phyloP scores from a whole-genome alignment of 2,113 vertebrate species.

The Pelvicachromis taeniatus region DNA sequence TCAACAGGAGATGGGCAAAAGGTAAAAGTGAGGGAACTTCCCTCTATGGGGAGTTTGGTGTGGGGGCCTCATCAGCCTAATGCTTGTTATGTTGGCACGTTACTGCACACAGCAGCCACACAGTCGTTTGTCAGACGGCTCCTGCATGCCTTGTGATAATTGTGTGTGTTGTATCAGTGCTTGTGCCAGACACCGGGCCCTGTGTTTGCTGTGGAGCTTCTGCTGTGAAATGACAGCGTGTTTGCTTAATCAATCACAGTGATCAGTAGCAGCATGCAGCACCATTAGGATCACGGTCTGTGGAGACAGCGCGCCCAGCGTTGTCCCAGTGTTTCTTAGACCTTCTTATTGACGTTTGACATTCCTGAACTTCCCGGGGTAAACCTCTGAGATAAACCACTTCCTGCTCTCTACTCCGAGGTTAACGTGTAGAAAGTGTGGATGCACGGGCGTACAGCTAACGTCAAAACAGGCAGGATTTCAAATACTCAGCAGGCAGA shows the following conservation, averaged over 20 bases:
- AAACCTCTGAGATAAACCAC: neutral
- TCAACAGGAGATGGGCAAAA: neutral
- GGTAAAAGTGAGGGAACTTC: neutral
- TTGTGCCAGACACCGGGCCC: neutral
- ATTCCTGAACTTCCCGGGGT: neutral
- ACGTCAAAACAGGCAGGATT: neutral
- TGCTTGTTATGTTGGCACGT: neutral
- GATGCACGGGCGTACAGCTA: neutral
- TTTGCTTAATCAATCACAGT: neutral
- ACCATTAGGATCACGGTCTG: neutral
- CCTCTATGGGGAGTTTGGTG: neutral
- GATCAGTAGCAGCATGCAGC: neutral
- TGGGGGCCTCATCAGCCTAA: neutral
- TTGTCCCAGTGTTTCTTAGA: neutral
- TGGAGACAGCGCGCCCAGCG: neutral
- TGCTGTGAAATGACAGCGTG: neutral
- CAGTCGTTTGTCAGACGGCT: neutral
- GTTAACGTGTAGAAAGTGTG: neutral
- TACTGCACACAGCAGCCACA: neutral
- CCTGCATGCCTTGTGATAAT: neutral
- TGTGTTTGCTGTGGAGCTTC: neutral
- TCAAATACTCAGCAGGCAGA: neutral
- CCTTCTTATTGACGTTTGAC: neutral
- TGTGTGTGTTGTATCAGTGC: neutral
- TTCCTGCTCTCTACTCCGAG: neutral